phyloP scores from a whole-genome alignment of 2,797 vertebrate genomes.

The Amniataba percoides region DNA sequence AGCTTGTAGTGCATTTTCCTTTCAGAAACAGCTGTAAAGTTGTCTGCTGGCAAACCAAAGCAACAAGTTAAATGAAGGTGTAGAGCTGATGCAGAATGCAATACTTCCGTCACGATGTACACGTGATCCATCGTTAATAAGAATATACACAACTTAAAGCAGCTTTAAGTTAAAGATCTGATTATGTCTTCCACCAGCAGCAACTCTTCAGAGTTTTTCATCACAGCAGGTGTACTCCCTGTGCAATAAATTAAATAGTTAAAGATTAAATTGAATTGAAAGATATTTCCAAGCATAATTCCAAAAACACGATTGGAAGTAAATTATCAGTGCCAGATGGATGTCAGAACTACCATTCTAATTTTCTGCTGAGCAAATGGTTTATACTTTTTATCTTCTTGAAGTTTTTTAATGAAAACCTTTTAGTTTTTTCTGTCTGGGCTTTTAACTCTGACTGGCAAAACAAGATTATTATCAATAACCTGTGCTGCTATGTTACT shows the following conservation, averaged over 20 bases:
- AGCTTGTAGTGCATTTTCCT: neutral
- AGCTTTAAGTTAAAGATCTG: neutral
- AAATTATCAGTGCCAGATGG: conserved; percentile 47
- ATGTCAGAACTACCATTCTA: conserved; percentile 6
- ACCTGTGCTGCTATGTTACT: neutral
- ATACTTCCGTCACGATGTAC: neutral
- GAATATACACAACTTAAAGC: neutral
- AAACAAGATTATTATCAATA: neutral
- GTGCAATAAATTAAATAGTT: neutral
- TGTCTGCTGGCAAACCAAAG: neutral
- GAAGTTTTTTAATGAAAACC: conserved; percentile 36
- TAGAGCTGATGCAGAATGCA: neutral
- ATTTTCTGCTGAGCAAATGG: conserved; percentile 29
- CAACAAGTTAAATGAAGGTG: neutral
- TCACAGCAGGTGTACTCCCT: conserved; percentile 5
- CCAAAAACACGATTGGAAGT: conserved; percentile 20
- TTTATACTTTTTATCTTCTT: conserved; percentile 26
- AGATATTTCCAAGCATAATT: conserved; percentile 9
- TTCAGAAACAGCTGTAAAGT: neutral
- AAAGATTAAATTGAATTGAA: too few relatives aligned
- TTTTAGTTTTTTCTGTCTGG: conserved; percentile 7
- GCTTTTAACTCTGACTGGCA: neutral
- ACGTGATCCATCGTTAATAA: neutral
- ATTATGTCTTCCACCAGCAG: neutral
- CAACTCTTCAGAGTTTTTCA: neutral